Evolutionary conservation across 2,113 vertebrate genomes (phyloP).

Genomic region (Labeo rohita): DNA sequence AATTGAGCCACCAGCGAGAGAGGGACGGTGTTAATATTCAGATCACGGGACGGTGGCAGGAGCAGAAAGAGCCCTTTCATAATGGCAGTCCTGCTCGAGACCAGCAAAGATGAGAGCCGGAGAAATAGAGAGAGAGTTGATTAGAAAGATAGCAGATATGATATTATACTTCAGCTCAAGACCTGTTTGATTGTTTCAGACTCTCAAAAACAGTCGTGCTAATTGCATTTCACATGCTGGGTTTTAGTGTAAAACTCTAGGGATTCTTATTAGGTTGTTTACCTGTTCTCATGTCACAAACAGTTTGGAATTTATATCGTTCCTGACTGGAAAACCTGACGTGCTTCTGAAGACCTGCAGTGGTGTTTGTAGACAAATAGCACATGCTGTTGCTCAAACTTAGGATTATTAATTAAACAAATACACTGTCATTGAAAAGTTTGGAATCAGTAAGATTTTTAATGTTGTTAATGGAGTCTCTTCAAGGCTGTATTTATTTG

Average conservation of each 20-base stretch:
- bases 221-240: conserved; percentile 22
- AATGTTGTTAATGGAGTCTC: too few relatives aligned
- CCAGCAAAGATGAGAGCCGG: conserved; percentile 32
- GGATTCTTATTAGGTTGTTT: conserved; percentile 6
- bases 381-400: background rate
- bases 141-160: conserved; percentile 14
- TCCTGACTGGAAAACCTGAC: background rate
- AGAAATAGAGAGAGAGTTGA: conserved; percentile 19
- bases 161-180: conserved; percentile 17
- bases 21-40: conserved; percentile 71
- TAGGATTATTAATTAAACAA: background rate
- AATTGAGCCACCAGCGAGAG: conserved; percentile 63
- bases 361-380: background rate
- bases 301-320: background rate
- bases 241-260: conserved; percentile 12
- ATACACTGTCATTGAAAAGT: background rate
- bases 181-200: background rate
- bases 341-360: background rate
- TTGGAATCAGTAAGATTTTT: too few relatives aligned
- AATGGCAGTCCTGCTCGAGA: conserved; percentile 65
- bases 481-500: too few relatives aligned
- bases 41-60: conserved; percentile 60
- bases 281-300: background rate
- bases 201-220: conserved; percentile 10
- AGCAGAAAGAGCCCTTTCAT: conserved; percentile 63